Percentiles rank a stretch among this genome's conserved stretches.
Evolutionary conservation across 2,113 vertebrate genomes (phyloP).

Genomic region (Pelecanoides urinatrix): DNA sequence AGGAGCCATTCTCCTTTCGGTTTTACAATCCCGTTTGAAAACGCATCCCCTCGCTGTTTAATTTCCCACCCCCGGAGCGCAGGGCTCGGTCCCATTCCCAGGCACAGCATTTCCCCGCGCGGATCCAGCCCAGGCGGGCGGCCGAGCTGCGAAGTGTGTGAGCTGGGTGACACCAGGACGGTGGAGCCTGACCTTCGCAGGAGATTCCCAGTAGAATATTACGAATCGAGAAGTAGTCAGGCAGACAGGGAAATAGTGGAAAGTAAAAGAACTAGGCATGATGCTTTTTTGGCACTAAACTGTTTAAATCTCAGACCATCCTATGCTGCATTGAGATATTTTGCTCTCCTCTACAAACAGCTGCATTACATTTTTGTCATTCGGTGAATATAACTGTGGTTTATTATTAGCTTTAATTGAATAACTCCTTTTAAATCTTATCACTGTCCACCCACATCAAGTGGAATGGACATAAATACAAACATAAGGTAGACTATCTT

Average conservation of each 20-base stretch:
- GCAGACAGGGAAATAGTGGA: background rate
- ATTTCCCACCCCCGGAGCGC: background rate
- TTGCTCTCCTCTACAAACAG: background rate
- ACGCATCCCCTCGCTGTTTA: accelerated
- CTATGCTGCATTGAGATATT: accelerated
- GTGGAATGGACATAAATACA: background rate
- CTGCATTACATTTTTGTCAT: accelerated
- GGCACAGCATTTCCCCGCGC: background rate
- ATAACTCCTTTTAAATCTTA: background rate
- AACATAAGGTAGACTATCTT: background rate
- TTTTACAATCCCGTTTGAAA: background rate
- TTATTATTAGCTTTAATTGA: slow-evolving; percentile 26
- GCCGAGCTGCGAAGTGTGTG: background rate
- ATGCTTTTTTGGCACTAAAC: background rate
- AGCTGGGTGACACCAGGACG: background rate
- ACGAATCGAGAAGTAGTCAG: background rate
- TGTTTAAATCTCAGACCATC: background rate
- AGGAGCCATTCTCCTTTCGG: accelerated
- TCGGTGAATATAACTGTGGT: background rate
- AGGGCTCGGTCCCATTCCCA: background rate
- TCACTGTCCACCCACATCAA: background rate
- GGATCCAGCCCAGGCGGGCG: background rate
- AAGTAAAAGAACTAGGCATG: background rate
- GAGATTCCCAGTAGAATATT: background rate
- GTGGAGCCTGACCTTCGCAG: background rate